Evolutionary conservation across 2,888 invertebrate genomes (phyloP), one percentile per base, ranked within the genome.

Genomic region (Coenonympha glycerion): DNA sequence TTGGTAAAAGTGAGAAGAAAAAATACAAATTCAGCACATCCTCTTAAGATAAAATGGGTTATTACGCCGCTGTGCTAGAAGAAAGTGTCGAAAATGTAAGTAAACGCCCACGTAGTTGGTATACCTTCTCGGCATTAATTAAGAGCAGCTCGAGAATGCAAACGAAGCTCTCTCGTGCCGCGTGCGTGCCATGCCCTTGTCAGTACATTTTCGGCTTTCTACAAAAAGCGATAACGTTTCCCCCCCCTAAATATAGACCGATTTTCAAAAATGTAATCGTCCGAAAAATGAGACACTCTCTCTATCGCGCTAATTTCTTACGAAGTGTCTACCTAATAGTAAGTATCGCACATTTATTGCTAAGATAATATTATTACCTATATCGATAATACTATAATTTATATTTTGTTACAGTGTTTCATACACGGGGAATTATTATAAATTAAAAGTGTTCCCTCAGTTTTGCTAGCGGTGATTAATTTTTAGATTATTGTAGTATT

Each of bases 51-150:
- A 47, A 47, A 53, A 21, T 36, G 47, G 50, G 53, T 47, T 50
- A 49, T 37, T 28, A 33, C 37, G 47, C 19, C 34, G 49, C 28
- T 42, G 33, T 47, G 51, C 34, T 47, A 42, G 47, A 54, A 55
- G 55, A 55, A 55, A 55, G 55, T 52, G 52, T 42, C 31, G 46
- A 55, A 49, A 49, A 52, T 49, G 48, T 49, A 55, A 52, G 48
- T 55, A 52, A 52, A 49, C 55, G 52, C 52, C 52, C 52, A 55
- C 54, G 36, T 31, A 21, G 30, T 6, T 45, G 21, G n/a, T 8
- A 26, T 8, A 47, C 24, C 19, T 41, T 28, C 30, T 41, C 46
- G 42, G 47, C 47, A 47, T 54, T 54, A 54, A 54, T 54, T 54
- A 51, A 21, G 31, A 49, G 40, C 55, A 55, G 36, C 30, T n/a